Percentiles rank a stretch among this genome's conserved stretches.
These are phyloP conservation scores for Sander vitreus DNA, from an alignment of 2,113 vertebrate genomes.

Conservation along the genomic window DNA sequence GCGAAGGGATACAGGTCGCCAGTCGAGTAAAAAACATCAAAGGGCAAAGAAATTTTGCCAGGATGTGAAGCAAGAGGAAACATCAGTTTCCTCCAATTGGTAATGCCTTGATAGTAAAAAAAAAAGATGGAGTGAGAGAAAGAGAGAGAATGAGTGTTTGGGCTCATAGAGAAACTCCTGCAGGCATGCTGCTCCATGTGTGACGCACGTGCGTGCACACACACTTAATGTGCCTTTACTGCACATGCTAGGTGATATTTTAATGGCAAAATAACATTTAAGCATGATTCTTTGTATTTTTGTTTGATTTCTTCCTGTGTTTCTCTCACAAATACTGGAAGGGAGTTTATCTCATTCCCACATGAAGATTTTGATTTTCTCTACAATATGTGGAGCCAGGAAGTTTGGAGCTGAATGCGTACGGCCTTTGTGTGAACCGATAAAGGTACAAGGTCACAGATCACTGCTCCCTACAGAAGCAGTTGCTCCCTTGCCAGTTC, in stretches of 20 bases:
- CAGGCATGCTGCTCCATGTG: not conserved
- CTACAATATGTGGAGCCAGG: too few relatives aligned
- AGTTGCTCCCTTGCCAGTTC: too few relatives aligned
- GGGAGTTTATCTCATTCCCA: too few relatives aligned
- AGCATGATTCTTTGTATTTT: too few relatives aligned
- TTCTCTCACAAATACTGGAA: too few relatives aligned
- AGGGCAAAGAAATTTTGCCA: constrained; percentile 58
- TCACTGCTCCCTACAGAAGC: too few relatives aligned
- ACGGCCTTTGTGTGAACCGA: too few relatives aligned
- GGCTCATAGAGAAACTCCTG: constrained; percentile 32
- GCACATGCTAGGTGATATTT: constrained; percentile 41
- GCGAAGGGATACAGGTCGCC: constrained; percentile 48
- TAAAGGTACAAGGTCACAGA: too few relatives aligned
- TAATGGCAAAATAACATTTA: too few relatives aligned
- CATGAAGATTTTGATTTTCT: too few relatives aligned
- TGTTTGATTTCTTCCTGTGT: too few relatives aligned
- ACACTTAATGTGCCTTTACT: constrained; percentile 2
- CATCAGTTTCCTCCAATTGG: constrained; percentile 58
- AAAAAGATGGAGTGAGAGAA: constrained; percentile 19
- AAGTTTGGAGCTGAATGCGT: too few relatives aligned
- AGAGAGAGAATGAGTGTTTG: constrained; percentile 2
- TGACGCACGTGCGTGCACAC: not conserved
- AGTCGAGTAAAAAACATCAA: constrained; percentile 64
- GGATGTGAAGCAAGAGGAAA: constrained; percentile 59
- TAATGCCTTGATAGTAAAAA: constrained; percentile 44